Evolutionary conservation across 1,140 invertebrate genomes (phyloP).

Genomic region (Gryon sp.): DNA sequence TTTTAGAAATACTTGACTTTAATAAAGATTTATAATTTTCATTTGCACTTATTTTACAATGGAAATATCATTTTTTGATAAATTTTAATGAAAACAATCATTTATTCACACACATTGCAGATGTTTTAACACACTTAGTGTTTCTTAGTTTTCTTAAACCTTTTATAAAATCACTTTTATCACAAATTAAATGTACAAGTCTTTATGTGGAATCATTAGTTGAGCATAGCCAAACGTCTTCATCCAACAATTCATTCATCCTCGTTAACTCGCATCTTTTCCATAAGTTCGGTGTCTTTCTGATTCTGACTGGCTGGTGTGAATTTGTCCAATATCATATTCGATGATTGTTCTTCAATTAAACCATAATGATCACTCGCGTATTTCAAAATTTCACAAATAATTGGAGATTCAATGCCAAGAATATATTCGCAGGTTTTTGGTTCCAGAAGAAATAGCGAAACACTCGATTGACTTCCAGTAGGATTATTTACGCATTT

Average conservation of each 20-base stretch:
- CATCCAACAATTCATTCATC: slow-evolving; percentile 64
- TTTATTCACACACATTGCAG: slow-evolving; percentile 5
- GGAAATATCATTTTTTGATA: slow-evolving; percentile 1
- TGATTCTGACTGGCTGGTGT: slow-evolving; percentile 61
- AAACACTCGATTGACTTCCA: slow-evolving; percentile 86
- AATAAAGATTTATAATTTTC: too few species aligned
- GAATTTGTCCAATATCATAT: slow-evolving; percentile 78
- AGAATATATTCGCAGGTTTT: slow-evolving; percentile 94
- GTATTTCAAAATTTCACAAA: slow-evolving; percentile 90
- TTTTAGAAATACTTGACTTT: slow-evolving; percentile 2
- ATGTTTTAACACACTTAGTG: not conserved
- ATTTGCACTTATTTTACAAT: too few species aligned
- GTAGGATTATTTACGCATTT: slow-evolving; percentile 87
- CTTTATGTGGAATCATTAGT: not conserved
- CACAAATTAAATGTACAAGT: slow-evolving; percentile 16
- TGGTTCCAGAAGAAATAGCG: slow-evolving; percentile 93
- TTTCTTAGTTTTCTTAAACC: too few species aligned
- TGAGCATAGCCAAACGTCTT: not conserved
- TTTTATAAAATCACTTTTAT: not conserved
- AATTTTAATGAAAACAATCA: slow-evolving; percentile 14
- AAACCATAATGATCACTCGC: slow-evolving; percentile 86
- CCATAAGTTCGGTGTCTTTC: slow-evolving; percentile 68
- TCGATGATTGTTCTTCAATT: slow-evolving; percentile 71
- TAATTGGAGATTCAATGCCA: slow-evolving; percentile 92
- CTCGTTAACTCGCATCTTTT: slow-evolving; percentile 71